Conservation (phyloP, 2,797 vertebrate genomes). For the Rallus crepitans region DNA sequence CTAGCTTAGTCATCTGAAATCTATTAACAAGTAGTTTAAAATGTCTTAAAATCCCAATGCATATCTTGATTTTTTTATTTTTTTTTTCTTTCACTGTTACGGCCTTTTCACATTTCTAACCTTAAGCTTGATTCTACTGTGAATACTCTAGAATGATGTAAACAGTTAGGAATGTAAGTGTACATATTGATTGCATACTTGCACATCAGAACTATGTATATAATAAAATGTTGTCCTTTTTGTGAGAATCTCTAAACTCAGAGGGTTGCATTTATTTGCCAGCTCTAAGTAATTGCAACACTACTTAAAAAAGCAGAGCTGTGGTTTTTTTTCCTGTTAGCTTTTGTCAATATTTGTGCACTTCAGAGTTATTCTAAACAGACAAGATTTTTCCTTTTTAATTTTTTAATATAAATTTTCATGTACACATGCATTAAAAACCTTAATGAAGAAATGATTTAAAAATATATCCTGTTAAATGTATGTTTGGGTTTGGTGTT, state of each 20-base stretch:
- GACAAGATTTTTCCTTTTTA: constrained; percentile 78
- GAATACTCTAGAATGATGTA: constrained; percentile 79
- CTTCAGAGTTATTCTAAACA: constrained; percentile 80
- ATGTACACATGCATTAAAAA: constrained; percentile 81
- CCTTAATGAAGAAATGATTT: constrained; percentile 75
- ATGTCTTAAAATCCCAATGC: constrained; percentile 65
- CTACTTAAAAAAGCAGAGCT: constrained; percentile 76
- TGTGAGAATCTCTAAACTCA: constrained; percentile 72
- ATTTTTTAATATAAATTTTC: constrained; percentile 82
- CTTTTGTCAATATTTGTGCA: constrained; percentile 80
- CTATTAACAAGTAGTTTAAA: constrained; percentile 70
- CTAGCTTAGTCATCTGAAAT: constrained; percentile 66
- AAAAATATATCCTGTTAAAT: constrained; percentile 68
- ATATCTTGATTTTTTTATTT: constrained; percentile 72
- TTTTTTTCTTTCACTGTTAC: constrained; percentile 72
- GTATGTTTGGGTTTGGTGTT: constrained; percentile 24
- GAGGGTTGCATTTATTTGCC: constrained; percentile 66
- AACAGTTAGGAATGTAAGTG: constrained; percentile 84
- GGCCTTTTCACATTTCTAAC: constrained; percentile 82
- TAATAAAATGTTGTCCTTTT: constrained; percentile 78
- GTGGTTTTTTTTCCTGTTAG: constrained; percentile 79
- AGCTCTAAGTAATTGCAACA: constrained; percentile 72
- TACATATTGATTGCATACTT: constrained; percentile 88
- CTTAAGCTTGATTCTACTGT: constrained; percentile 83
- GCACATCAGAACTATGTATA: constrained; percentile 88